Evolutionary conservation across 2,113 vertebrate genomes (phyloP).

Genomic region (Phylloscopus trochiloides): DNA sequence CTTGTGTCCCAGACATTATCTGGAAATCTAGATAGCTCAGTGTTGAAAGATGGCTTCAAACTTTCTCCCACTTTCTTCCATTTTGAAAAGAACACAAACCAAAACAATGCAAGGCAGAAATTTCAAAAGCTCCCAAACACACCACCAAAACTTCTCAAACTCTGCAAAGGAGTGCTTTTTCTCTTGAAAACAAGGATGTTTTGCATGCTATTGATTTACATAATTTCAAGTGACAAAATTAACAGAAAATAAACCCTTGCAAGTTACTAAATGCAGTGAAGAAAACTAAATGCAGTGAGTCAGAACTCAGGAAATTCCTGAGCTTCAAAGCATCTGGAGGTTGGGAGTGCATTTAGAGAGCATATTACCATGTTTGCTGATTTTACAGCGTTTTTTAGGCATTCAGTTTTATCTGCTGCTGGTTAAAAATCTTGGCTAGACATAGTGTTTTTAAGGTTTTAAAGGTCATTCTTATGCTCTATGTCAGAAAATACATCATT

Average conservation of each 20-base stretch:
- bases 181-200: background rate
- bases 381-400: background rate
- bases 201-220: background rate
- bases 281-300: background rate
- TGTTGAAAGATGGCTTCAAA: slow-evolving; percentile 5
- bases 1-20: background rate
- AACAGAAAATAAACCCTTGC: background rate
- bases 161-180: background rate
- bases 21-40: slow-evolving; percentile 20
- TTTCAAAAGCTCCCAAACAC: background rate
- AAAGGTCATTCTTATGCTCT: background rate
- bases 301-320: background rate
- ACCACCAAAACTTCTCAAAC: background rate
- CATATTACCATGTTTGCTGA: background rate
- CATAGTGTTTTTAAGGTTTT: no score
- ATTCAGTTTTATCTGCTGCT: background rate
- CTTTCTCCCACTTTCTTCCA: background rate
- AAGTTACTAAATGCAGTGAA: background rate
- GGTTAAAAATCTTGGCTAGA: background rate
- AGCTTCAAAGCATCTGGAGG: background rate
- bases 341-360: background rate
- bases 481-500: background rate
- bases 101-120: background rate
- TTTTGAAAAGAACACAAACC: background rate
- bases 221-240: background rate